phyloP scores from a whole-genome alignment of 2,888 invertebrate genomes.

The Aphidius colemani region DNA sequence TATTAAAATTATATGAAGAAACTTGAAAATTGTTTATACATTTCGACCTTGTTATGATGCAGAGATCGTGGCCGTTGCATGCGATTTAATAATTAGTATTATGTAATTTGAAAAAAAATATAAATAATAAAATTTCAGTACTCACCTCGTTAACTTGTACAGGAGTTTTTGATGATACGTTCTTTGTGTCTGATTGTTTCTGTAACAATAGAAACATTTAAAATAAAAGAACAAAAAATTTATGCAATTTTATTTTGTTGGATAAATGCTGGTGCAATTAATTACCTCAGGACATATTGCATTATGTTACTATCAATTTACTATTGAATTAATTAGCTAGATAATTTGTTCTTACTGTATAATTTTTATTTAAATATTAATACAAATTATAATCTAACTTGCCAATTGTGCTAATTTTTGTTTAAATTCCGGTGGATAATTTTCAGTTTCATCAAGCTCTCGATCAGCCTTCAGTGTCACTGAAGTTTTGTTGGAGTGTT shows the following conservation, averaged over 20 bases:
- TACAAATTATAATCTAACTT: slow-evolving; percentile 33
- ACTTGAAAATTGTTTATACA: no score
- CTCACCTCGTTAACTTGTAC: no score
- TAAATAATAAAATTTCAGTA: no score
- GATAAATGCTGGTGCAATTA: neutral
- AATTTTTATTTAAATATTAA: slow-evolving; percentile 3
- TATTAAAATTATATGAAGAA: no score
- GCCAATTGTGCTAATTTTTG: slow-evolving; percentile 54
- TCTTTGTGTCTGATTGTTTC: no score
- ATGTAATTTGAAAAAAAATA: no score
- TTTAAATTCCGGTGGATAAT: slow-evolving; percentile 56
- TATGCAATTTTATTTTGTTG: neutral
- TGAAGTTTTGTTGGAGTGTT: slow-evolving; percentile 40
- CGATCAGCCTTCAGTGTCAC: slow-evolving; percentile 28
- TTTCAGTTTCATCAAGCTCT: slow-evolving; percentile 46
- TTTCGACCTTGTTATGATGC: no score
- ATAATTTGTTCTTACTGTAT: slow-evolving; percentile 2
- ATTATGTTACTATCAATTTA: neutral
- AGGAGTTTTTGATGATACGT: no score
- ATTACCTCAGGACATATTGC: neutral
- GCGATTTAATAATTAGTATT: no score
- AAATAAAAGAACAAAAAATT: no score
- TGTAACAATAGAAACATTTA: no score
- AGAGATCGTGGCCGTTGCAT: no score
- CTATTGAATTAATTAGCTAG: slow-evolving; percentile 8